Evolutionary conservation across 2,797 vertebrate genomes (phyloP), one percentile per base, ranked within the genome.

Genomic region (Enteromius viviparus): DNA sequence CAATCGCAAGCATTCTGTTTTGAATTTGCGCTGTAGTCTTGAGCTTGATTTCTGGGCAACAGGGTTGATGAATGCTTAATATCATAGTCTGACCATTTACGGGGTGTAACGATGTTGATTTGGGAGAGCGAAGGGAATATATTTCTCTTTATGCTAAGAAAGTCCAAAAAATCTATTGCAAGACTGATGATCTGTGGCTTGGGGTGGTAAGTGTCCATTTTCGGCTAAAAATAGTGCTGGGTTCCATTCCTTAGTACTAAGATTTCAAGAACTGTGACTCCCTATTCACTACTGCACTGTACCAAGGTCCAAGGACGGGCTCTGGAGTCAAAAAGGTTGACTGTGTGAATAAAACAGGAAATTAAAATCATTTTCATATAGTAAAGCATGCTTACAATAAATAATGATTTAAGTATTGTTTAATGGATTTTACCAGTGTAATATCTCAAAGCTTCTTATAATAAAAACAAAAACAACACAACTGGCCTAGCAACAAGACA

Each of bases 1-100:
- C 92, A 92, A 92, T 93, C 89, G 88, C 87, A 89, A 85, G 42
- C 87, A 93, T 93, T 91, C 91, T 91, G 89, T 91, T 91, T 91
- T 88, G 72, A 88, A 89, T 91, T 69, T 83, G 29, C 32, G 49
- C 71, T 53, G 32, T 51, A 58, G 37, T 72, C 10, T 26, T 76
- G 51, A 66, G 58, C 80, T 83, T 85, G 72, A 85, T 74, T 75
- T 60, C 66, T 51, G 66, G 32, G 74, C 42, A 53, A 66, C 6
- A 47, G 87, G 87, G 84, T 87, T 87, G 89, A 76, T 82, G 89
- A 92, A 91, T 87, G 88, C 90, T 85, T 83, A 87, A 85, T 83
- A 84, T 76, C 72, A 76, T 47, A 74, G 51, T 58, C 19, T 62
- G 55, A 47, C 47, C 69, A 74, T 65, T 87, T 79, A 77, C 32